Evolutionary conservation across 2,888 invertebrate genomes (phyloP), one percentile per base, ranked within the genome.

Genomic region (Eurytoma californica): DNA sequence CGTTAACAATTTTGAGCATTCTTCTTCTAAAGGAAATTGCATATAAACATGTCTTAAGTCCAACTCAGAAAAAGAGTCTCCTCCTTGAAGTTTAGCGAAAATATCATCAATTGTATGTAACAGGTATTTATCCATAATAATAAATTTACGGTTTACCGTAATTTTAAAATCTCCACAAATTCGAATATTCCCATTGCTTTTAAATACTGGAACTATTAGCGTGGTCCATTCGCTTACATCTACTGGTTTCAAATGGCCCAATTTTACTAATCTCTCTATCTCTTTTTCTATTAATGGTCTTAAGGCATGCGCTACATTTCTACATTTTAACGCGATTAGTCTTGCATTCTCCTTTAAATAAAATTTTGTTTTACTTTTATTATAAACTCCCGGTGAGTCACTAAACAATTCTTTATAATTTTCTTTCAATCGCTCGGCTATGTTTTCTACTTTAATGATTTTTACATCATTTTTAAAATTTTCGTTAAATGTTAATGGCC

Each of bases 321-420:
- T 39, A 7, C 39, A 39, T 39, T 39, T 53, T 12, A 57, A 20
- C 5, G 57, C 57, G 1, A 57, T 9, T 3, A 18, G 57, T 5
- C 57, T 18, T 7, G 57, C 20, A 18, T n/a, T 57, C 0, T 18
- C 57, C 7, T 20, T n/a, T 5, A 57, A 4, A n/a, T 57, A 3
- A 1, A 57, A 18, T 57, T 57, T 57, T 18, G 9, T 4, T 20
- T 57, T 57, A 7, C 57, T 57, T 57, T 57, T 57, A 20, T 57
- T 57, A 7, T 57, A 57, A 2, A 0, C 2, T 3, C 57, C 57
- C 18, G 57, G 57, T 1, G 57, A 18, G 57, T 57, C 55, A 3
- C n/a, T n/a, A 55, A 55, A 55, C n/a, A 55, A n/a, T 55, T 55
- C n/a, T 3, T 55, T n/a, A n/a, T 55, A n/a, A 55, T n/a, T 55